phyloP scores from a whole-genome alignment of 2,888 invertebrate species.

The Leptopilina myrica region DNA sequence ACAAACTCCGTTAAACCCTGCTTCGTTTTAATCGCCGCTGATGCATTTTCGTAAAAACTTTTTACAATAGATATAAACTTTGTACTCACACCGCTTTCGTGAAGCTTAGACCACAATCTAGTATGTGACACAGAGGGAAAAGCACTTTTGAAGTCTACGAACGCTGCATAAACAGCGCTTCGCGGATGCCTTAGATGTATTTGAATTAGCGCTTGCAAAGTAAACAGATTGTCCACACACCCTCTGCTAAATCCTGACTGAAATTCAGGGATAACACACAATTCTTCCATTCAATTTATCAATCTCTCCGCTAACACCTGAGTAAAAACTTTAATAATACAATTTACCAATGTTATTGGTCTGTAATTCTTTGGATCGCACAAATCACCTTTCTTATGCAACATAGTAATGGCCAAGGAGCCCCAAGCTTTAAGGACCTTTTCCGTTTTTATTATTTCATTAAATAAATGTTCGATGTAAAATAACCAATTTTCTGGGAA shows the following conservation, averaged over 20 bases:
- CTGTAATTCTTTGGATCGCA: background rate
- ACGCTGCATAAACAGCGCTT: background rate
- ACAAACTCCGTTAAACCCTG: conserved; percentile 7
- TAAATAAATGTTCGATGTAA: background rate
- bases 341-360: background rate
- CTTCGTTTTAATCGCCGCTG: background rate
- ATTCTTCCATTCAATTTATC: background rate
- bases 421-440: conserved; percentile 76
- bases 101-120: conserved; percentile 9
- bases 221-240: background rate
- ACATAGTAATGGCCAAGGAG: background rate
- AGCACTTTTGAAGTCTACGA: background rate
- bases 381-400: background rate
- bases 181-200: background rate
- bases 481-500: background rate
- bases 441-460: background rate
- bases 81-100: background rate
- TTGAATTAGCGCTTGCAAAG: background rate
- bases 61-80: conserved; percentile 26
- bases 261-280: background rate
- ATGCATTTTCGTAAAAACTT: conserved; percentile 25
- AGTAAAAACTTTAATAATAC: background rate
- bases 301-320: background rate
- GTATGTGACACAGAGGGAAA: background rate
- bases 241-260: background rate